phyloP scores from a whole-genome alignment of 2,113 vertebrate species.

The Nettapus auritus region DNA sequence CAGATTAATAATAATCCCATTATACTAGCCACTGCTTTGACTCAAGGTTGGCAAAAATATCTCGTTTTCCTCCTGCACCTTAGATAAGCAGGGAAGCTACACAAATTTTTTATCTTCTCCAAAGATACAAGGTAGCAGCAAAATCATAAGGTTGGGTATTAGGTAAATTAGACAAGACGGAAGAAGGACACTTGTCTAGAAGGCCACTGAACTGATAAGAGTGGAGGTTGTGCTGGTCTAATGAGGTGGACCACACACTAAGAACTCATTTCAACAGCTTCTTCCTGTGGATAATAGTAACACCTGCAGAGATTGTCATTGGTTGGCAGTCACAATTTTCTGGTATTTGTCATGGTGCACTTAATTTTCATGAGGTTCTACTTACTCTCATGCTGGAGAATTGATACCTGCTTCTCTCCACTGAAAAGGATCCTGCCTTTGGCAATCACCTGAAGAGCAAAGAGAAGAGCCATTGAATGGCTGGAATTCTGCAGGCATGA shows the following conservation, averaged over 20 bases:
- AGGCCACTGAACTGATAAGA: not conserved
- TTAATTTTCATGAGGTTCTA: not conserved
- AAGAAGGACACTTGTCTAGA: not conserved
- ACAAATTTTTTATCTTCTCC: not conserved
- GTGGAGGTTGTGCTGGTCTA: not conserved
- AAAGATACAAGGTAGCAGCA: not conserved
- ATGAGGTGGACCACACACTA: not conserved
- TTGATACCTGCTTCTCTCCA: conserved; percentile 40
- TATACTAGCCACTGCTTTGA: not conserved
- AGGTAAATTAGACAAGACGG: not conserved
- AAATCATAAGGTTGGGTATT: not conserved
- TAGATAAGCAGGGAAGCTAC: not conserved
- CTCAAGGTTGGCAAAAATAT: not conserved
- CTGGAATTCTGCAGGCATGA: not conserved
- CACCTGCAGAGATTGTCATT: not conserved
- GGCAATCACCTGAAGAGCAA: conserved; percentile 28
- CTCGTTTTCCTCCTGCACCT: not conserved
- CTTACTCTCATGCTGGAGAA: conserved; percentile 33
- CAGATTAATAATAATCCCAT: not conserved
- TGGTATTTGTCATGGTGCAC: not conserved
- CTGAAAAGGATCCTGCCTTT: conserved; percentile 56
- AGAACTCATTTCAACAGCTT: not conserved
- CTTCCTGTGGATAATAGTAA: not conserved
- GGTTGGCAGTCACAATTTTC: not conserved
- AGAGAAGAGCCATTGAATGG: not conserved